phyloP scores from a whole-genome alignment of 1,140 invertebrate species.

The Cherax destructor region DNA sequence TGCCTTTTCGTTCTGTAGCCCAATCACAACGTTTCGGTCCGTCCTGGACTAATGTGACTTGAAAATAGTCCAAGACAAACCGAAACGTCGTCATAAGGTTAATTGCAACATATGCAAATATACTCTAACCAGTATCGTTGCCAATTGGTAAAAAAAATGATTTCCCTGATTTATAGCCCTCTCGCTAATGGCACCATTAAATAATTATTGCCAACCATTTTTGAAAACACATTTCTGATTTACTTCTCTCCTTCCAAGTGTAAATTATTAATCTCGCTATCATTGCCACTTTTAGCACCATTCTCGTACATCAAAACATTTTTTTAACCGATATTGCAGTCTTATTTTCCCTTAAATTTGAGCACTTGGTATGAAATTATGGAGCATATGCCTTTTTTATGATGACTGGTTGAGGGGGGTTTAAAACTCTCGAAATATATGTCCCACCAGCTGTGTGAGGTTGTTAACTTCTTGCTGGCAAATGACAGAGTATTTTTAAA shows the following conservation, averaged over 20 bases:
- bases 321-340: background rate
- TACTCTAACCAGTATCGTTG: no score
- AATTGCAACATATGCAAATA: no score
- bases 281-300: background rate
- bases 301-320: background rate
- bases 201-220: background rate
- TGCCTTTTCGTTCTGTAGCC: no score
- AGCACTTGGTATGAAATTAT: background rate
- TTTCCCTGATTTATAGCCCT: background rate
- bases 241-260: background rate
- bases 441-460: background rate
- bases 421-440: background rate
- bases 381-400: background rate
- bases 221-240: background rate
- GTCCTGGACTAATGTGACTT: no score
- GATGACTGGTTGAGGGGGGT: background rate
- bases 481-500: no score
- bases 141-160: no score
- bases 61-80: no score
- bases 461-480: no score
- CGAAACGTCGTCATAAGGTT: no score
- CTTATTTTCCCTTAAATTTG: background rate
- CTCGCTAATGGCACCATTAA: background rate
- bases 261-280: background rate
- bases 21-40: no score